Base-by-base conservation (phyloP, 2,888 invertebrate species). In the Serrognathus titanus region DNA sequence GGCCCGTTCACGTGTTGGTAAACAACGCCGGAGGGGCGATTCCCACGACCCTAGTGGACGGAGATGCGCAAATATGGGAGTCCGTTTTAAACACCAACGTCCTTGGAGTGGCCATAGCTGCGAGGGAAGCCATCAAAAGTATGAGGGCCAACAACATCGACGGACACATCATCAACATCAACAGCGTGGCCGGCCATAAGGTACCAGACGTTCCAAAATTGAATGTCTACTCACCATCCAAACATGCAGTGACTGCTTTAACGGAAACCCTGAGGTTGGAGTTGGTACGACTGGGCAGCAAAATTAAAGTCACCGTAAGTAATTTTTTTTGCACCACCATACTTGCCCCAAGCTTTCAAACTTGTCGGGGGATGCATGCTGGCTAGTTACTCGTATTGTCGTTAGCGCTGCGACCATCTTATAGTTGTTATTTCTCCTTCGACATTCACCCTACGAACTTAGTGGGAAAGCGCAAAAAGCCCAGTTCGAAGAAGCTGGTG, bases 121-220 rank as follows among this genome's bases (percentile, higher is more conserved):
- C 70, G 1, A 67, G 67, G 53, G 71, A 72, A 60, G 71, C 70
- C 1, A 61, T 71, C 2, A 63, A 62, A 50, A 58, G 57, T 1
- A 73, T 73, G 73, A 60, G 56, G 31, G 53, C 63, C 20, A 59
- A 68, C 38, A 62, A 66, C 45, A 63, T 70, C 5, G 66, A 67
- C 12, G 73, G 73, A 0, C 70, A 72, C 45, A 67, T 73, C 24
- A 65, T 73, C 3, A 69, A 73, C 48, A 68, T 73, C 0, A 71
- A 71, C 51, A 71, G 71, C 46, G 55, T 69, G 24, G 59, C 65
- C 5, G 72, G 72, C 2, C 71, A 72, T 52, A 55, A 57, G 7
- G 64, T 70, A 3, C 53, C 63, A 4, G 45, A 62, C 39, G 51
- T 67, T 37, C 71, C 70, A 1, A 47, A 58, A 3, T 43, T 63